phyloP scores from a whole-genome alignment of 2,113 vertebrate species.

The Gobiocypris rarus region DNA sequence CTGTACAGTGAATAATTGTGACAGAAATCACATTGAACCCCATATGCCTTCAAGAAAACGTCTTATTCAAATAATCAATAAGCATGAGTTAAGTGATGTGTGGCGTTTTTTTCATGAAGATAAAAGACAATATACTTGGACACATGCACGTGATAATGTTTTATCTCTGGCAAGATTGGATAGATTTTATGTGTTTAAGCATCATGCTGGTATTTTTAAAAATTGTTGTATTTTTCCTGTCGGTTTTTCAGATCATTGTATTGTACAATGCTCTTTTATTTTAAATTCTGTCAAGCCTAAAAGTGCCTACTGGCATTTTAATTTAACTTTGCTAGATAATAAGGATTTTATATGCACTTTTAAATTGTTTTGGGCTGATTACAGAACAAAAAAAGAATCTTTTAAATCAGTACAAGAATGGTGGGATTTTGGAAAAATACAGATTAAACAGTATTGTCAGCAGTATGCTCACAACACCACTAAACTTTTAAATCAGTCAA shows the following conservation, averaged over 20 bases:
- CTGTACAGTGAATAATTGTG: too few relatives aligned
- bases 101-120: constrained; percentile 1
- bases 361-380: too few relatives aligned
- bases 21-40: too few relatives aligned
- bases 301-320: constrained; percentile 16
- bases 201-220: too few relatives aligned
- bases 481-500: too few relatives aligned
- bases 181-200: too few relatives aligned
- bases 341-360: too few relatives aligned
- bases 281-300: not conserved
- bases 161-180: too few relatives aligned
- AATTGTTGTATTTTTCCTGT: too few relatives aligned
- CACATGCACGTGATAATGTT: too few relatives aligned
- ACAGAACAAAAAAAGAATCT: not conserved
- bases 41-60: constrained; percentile 7
- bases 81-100: not conserved
- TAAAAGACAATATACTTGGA: not conserved
- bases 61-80: not conserved
- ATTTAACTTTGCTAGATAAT: not conserved
- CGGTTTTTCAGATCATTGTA: not conserved
- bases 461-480: too few relatives aligned
- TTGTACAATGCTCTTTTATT: not conserved
- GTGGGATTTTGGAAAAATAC: constrained; percentile 9
- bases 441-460: too few relatives aligned
- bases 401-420: constrained; percentile 18